Percentiles rank a stretch among this genome's conserved stretches.
Evolutionary conservation across 1,140 invertebrate species (phyloP).

Genomic region (Ostrea denselamellosa): DNA sequence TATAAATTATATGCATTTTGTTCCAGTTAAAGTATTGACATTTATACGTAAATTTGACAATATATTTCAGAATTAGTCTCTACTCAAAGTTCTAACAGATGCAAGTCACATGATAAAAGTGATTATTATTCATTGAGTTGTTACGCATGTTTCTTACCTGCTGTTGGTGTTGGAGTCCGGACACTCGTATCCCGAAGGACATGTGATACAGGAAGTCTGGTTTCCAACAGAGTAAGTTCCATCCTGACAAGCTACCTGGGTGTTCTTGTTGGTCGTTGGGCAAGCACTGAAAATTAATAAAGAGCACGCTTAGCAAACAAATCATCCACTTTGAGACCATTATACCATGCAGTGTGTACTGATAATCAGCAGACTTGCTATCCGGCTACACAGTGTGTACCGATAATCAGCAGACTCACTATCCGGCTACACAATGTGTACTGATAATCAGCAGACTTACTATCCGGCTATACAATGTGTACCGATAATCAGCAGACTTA

Average conservation of each 20-base stretch:
- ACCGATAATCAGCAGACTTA: no score
- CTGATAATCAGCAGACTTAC: no score
- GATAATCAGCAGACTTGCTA: no score
- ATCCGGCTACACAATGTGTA: no score
- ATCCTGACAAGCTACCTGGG: slow-evolving; percentile 56
- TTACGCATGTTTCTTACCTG: slow-evolving; percentile 55
- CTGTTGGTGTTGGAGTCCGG: slow-evolving; percentile 57
- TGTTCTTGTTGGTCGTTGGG: slow-evolving; percentile 58
- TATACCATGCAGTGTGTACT: no score
- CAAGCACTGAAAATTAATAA: slow-evolving; percentile 60
- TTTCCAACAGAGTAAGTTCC: slow-evolving; percentile 68
- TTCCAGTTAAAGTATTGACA: no score
- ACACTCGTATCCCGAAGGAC: slow-evolving; percentile 74
- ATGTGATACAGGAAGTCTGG: slow-evolving; percentile 64
- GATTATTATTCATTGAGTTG: neutral
- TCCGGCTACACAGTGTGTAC: no score
- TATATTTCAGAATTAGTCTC: neutral
- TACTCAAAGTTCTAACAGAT: neutral
- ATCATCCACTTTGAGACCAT: no score
- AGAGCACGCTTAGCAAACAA: no score
- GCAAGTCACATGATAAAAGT: neutral
- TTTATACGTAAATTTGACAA: neutral
- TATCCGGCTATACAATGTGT: no score
- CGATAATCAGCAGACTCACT: no score
- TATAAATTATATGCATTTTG: no score